These are phyloP conservation scores for Hyperoodon ampullatus DNA, from an alignment of 2,113 vertebrate genomes.

Conservation along the genomic window DNA sequence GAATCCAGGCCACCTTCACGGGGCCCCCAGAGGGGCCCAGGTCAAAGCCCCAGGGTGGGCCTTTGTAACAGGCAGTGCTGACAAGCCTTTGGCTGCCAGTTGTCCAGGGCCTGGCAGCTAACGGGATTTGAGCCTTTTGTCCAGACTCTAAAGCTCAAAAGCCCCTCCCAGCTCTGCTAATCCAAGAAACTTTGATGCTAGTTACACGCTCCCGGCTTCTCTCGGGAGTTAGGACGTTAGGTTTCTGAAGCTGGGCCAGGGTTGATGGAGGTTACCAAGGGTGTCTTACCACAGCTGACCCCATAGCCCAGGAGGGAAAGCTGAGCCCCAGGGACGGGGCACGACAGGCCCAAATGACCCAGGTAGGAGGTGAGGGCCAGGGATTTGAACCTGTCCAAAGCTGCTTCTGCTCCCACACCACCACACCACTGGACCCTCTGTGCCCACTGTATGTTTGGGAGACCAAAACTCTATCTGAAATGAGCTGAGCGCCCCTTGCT, in stretches of 20 bases:
- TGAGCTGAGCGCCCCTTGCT: neutral
- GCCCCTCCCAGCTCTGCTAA: neutral
- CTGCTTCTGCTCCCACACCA: neutral
- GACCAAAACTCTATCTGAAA: neutral
- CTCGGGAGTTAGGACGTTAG: neutral
- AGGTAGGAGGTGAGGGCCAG: neutral
- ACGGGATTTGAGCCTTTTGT: neutral
- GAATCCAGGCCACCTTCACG: neutral
- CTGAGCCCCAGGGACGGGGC: neutral
- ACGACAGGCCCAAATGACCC: neutral
- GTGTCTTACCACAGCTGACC: neutral
- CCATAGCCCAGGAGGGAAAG: neutral
- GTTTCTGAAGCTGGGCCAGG: neutral
- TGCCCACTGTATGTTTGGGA: neutral
- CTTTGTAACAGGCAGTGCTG: neutral
- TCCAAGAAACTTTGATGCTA: neutral
- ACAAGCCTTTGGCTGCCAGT: neutral
- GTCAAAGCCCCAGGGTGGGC: neutral
- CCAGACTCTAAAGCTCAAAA: neutral
- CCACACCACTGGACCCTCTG: accelerated
- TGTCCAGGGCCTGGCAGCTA: neutral
- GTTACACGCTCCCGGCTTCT: neutral
- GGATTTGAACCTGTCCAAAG: neutral
- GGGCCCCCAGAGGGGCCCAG: too few relatives aligned
- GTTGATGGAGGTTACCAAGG: neutral